Evolutionary conservation across 2,113 vertebrate genomes (phyloP).

Genomic region (Hippopotamus amphibius): DNA sequence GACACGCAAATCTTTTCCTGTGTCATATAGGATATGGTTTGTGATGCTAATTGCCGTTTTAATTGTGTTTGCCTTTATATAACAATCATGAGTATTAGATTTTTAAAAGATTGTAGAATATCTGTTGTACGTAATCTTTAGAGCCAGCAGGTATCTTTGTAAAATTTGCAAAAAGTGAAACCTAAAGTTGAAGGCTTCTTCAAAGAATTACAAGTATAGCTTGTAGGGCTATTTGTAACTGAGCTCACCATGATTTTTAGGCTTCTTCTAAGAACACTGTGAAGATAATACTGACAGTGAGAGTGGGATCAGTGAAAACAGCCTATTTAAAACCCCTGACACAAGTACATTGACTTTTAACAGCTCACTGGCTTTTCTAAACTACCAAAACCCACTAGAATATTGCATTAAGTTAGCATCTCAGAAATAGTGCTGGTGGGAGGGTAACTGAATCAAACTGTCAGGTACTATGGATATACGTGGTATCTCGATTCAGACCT

Average conservation of each 20-base stretch:
- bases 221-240: neutral
- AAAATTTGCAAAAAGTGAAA: constrained; percentile 6
- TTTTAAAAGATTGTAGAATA: neutral
- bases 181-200: constrained; percentile 3
- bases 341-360: neutral
- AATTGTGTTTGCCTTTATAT: constrained; percentile 19
- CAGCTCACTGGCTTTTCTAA: neutral
- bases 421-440: neutral
- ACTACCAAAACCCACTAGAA: neutral
- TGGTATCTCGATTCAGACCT: neutral
- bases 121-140: neutral
- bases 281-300: neutral
- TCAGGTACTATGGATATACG: neutral
- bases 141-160: constrained; percentile 50
- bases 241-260: neutral
- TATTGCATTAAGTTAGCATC: neutral
- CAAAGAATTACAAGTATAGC: neutral
- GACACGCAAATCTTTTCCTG: constrained; percentile 10
- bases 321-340: neutral
- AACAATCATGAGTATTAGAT: constrained; percentile 14
- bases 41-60: neutral
- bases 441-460: neutral
- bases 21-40: neutral
- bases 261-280: neutral
- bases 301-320: neutral